phyloP scores from a whole-genome alignment of 2,888 invertebrate species.

The Hypselothyrea guttata region DNA sequence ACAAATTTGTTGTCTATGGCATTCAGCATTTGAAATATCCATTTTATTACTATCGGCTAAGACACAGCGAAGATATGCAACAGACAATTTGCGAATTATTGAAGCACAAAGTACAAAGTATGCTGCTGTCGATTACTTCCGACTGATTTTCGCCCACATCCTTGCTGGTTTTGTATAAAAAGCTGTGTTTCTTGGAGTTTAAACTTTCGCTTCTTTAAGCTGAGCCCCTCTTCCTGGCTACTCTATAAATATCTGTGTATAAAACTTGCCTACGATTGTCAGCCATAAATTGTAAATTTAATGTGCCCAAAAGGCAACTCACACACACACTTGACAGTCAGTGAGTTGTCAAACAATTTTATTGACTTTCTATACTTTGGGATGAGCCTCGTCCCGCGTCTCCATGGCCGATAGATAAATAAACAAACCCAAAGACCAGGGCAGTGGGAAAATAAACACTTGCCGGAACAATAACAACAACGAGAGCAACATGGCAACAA shows the following conservation, averaged over 20 bases:
- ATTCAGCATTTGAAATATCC: no score
- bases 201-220: slow-evolving; percentile 5
- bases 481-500: slow-evolving; percentile 5
- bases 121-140: no score
- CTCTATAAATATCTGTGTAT: slow-evolving; percentile 23
- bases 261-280: slow-evolving; percentile 48
- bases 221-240: slow-evolving; percentile 1
- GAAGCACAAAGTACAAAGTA: no score
- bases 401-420: slow-evolving; percentile 21
- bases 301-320: slow-evolving; percentile 48
- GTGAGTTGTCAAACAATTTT: slow-evolving; percentile 72
- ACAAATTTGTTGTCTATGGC: no score
- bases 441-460: slow-evolving; percentile 67
- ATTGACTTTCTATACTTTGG: slow-evolving; percentile 66
- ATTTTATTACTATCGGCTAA: no score
- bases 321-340: slow-evolving; percentile 28
- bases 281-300: slow-evolving; percentile 73
- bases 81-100: no score
- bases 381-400: slow-evolving; percentile 1
- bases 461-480: slow-evolving; percentile 30
- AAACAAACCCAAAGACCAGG: slow-evolving; percentile 43
- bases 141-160: background rate
- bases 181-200: slow-evolving; percentile 8
- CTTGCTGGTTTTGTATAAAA: slow-evolving; percentile 6
- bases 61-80: no score